Evolutionary conservation across 2,888 invertebrate species (phyloP).

Genomic region (Thymelicus lineola): DNA sequence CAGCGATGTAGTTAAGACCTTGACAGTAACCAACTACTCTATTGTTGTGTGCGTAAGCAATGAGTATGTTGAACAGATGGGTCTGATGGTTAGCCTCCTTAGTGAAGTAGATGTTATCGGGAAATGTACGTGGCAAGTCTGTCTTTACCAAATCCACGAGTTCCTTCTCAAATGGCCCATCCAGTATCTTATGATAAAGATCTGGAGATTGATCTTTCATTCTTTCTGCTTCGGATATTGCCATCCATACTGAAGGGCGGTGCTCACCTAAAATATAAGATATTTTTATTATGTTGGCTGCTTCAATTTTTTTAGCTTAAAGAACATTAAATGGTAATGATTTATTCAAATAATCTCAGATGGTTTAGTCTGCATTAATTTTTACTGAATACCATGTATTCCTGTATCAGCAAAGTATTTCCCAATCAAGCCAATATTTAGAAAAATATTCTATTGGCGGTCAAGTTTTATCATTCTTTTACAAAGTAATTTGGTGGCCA

Average conservation of each 20-base stretch:
- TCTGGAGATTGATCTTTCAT: constrained; percentile 87
- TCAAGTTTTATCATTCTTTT: too few relatives aligned
- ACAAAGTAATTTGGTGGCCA: too few relatives aligned
- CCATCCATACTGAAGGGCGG: constrained; percentile 92
- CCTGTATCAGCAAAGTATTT: too few relatives aligned
- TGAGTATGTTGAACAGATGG: constrained; percentile 93
- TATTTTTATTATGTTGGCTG: neutral
- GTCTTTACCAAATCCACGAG: constrained; percentile 93
- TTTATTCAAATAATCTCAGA: too few relatives aligned
- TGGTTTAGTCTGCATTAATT: too few relatives aligned
- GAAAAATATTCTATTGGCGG: too few relatives aligned
- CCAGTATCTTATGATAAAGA: constrained; percentile 88
- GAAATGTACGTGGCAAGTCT: constrained; percentile 97
- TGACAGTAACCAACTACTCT: constrained; percentile 96
- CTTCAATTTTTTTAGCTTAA: too few relatives aligned
- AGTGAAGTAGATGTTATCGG: constrained; percentile 96
- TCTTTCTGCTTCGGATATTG: constrained; percentile 91
- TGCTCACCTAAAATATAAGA: constrained; percentile 76
- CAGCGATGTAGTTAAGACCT: constrained; percentile 97
- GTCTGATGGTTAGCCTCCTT: constrained; percentile 89
- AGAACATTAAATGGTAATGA: too few relatives aligned
- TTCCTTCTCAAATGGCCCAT: constrained; percentile 88
- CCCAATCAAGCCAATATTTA: too few relatives aligned
- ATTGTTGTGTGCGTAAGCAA: constrained; percentile 96
- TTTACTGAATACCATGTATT: too few relatives aligned